phyloP scores from a whole-genome alignment of 2,888 invertebrate species.

The Diarsia brunnea region DNA sequence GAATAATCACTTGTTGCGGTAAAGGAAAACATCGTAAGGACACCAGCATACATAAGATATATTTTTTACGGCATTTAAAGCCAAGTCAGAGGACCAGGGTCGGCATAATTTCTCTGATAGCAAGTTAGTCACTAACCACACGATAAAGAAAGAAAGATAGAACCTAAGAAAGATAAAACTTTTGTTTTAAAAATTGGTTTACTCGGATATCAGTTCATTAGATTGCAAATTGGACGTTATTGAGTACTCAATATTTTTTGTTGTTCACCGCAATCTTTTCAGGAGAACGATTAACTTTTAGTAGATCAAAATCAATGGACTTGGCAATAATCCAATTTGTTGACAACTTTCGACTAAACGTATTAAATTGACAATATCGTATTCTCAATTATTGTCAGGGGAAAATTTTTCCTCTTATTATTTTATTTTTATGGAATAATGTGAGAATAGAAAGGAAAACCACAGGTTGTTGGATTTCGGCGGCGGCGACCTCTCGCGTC shows the following conservation, averaged over 20 bases:
- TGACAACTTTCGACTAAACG: neutral
- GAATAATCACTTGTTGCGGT: too few species aligned
- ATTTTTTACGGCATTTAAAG: too few species aligned
- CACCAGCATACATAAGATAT: too few species aligned
- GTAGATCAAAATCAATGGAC: constrained; percentile 4
- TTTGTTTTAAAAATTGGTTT: neutral
- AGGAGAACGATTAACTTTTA: neutral
- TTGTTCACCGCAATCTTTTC: neutral
- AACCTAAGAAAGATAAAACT: too few species aligned
- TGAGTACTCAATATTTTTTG: neutral
- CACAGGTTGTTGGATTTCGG: too few species aligned
- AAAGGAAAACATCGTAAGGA: too few species aligned
- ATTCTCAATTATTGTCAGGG: neutral
- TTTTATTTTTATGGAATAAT: neutral
- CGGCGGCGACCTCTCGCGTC: too few species aligned
- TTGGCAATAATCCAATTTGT: constrained; percentile 15
- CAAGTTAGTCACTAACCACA: too few species aligned
- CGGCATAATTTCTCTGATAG: too few species aligned
- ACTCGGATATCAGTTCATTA: neutral
- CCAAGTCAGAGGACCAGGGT: too few species aligned
- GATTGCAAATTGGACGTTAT: neutral
- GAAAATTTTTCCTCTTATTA: neutral
- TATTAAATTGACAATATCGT: constrained; percentile 10
- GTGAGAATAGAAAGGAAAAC: neutral
- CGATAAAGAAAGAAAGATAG: too few species aligned